phyloP scores from a whole-genome alignment of 2,888 invertebrate species.

The Pollenia griseotomentosa region DNA sequence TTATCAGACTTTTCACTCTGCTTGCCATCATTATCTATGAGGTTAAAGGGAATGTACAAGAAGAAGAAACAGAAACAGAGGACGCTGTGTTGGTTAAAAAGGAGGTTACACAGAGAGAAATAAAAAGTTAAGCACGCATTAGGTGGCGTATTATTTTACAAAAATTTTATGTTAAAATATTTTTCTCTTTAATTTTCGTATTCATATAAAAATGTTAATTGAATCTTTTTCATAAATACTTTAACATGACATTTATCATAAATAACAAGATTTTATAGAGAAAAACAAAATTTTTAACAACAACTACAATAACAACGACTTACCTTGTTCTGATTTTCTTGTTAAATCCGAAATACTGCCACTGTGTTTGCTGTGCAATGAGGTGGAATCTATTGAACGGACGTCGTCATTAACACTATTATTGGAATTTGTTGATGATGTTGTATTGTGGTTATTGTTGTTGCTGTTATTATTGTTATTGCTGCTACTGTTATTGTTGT shows the following conservation, averaged over 20 bases:
- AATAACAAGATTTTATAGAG: slow-evolving; percentile 28
- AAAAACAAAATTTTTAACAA: background rate
- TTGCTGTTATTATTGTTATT: slow-evolving; percentile 35
- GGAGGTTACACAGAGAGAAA: slow-evolving; percentile 71
- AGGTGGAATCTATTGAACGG: slow-evolving; percentile 71
- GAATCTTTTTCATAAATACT: slow-evolving; percentile 27
- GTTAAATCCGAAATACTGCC: slow-evolving; percentile 75
- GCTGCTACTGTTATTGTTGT: slow-evolving; percentile 68
- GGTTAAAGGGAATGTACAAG: slow-evolving; percentile 76
- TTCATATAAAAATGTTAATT: background rate
- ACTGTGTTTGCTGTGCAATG: slow-evolving; percentile 74
- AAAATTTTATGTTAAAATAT: slow-evolving; percentile 17
- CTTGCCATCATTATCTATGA: slow-evolving; percentile 82
- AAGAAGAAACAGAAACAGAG: slow-evolving; percentile 75
- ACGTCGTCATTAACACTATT: slow-evolving; percentile 68
- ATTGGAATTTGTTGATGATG: slow-evolving; percentile 65
- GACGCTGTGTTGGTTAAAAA: slow-evolving; percentile 78
- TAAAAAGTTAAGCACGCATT: slow-evolving; percentile 73
- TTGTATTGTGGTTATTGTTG: slow-evolving; percentile 57
- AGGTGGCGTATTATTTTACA: slow-evolving; percentile 66
- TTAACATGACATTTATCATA: slow-evolving; percentile 38
- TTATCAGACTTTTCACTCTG: slow-evolving; percentile 83
- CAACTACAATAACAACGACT: slow-evolving; percentile 49
- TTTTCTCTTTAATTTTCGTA: background rate
- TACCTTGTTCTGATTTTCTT: slow-evolving; percentile 76